A percentile compares a stretch with the other conserved stretches of the same genome.
phyloP scores from a whole-genome alignment of 2,113 vertebrate species.

The Procapra przewalskii region DNA sequence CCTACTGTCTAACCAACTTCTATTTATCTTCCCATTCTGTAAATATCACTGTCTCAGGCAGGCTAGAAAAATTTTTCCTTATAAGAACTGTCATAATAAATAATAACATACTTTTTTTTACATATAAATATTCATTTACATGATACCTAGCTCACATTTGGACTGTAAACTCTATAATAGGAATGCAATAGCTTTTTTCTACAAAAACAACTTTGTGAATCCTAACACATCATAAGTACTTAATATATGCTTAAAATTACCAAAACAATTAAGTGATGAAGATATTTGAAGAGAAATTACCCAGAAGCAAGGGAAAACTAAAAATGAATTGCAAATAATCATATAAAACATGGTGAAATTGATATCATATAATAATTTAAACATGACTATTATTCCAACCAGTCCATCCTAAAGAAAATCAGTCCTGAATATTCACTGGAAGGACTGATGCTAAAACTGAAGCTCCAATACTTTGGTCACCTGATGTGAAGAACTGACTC shows the following conservation, averaged over 20 bases:
- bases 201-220: background rate
- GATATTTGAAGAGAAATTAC: background rate
- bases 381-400: background rate
- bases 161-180: background rate
- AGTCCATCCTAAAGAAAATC: background rate
- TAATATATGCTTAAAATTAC: background rate
- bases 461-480: background rate
- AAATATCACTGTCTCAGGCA: background rate
- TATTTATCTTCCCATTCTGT: background rate
- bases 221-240: background rate
- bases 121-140: background rate
- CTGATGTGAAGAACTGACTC: background rate
- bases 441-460: background rate
- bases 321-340: background rate
- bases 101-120: background rate
- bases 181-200: background rate
- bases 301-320: background rate
- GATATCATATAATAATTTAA: background rate
- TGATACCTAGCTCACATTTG: background rate
- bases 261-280: background rate
- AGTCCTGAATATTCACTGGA: background rate
- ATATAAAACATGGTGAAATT: background rate
- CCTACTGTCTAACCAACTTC: background rate
- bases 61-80: background rate
- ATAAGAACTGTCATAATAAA: background rate